phyloP scores from a whole-genome alignment of 2,888 invertebrate species.

The Belgica antarctica region DNA sequence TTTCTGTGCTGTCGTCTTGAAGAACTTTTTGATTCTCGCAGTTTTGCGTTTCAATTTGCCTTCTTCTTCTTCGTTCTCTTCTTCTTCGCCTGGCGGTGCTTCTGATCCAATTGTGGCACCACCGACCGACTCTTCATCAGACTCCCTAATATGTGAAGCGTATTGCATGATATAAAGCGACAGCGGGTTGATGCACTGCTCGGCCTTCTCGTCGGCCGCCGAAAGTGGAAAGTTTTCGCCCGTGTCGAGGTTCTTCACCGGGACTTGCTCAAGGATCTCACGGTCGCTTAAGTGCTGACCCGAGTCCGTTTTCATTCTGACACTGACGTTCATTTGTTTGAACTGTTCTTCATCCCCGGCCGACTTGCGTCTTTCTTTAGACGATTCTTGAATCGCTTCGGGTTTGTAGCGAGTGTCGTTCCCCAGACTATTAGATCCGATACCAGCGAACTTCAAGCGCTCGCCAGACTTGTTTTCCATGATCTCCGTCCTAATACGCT shows the following conservation, averaged over 20 bases:
- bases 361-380: conserved; percentile 70
- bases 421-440: conserved; percentile 57
- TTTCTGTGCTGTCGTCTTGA: conserved; percentile 86
- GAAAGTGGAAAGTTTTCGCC: conserved; percentile 91
- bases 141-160: conserved; percentile 76
- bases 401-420: conserved; percentile 53
- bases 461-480: conserved; percentile 52
- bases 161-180: conserved; percentile 91
- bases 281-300: conserved; percentile 84
- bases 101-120: conserved; percentile 57
- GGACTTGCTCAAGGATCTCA: conserved; percentile 90
- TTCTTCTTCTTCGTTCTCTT: conserved; percentile 55
- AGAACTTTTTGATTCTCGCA: conserved; percentile 70
- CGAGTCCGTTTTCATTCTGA: conserved; percentile 79
- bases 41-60: conserved; percentile 56
- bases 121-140: conserved; percentile 73
- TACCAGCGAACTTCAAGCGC: conserved; percentile 53
- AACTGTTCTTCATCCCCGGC: conserved; percentile 77
- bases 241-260: conserved; percentile 76
- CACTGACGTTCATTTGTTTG: conserved; percentile 68
- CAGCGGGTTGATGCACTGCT: conserved; percentile 88
- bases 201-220: conserved; percentile 89
- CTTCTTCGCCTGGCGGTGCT: conserved; percentile 51
- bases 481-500: conserved; percentile 57
- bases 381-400: conserved; percentile 31